These are phyloP conservation scores for Iguana delicatissima DNA, from an alignment of 2,797 vertebrate species.

Conservation along the genomic window DNA sequence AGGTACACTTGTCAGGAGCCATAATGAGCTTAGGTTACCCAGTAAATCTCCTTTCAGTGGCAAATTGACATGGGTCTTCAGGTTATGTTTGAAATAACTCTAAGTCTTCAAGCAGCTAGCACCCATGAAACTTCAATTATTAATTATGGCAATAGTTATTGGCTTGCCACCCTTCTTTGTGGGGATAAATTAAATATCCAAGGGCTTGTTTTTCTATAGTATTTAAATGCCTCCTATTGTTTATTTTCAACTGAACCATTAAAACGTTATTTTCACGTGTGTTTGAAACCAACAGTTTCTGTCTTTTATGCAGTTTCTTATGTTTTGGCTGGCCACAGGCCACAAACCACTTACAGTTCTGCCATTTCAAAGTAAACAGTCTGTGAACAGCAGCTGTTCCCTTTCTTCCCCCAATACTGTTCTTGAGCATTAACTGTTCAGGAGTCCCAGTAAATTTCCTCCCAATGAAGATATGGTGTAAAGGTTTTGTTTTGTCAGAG, in stretches of 20 bases:
- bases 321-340: conserved; percentile 12
- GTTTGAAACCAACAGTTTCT: rapidly evolving
- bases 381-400: not conserved
- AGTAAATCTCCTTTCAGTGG: not conserved
- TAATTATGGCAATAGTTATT: conserved; percentile 41
- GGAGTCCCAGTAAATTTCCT: conserved; percentile 22
- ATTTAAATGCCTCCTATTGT: conserved; percentile 47
- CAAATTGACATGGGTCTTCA: too few species aligned
- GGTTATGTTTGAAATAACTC: not conserved
- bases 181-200: conserved; percentile 48
- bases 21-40: not conserved
- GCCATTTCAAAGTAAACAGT: conserved; percentile 26
- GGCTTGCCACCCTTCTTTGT: not conserved
- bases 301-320: not conserved
- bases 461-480: conserved; percentile 24
- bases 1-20: not conserved
- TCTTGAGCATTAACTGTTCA: conserved; percentile 7
- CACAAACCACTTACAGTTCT: conserved; percentile 10
- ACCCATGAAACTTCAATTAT: conserved; percentile 44
- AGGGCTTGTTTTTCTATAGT: not conserved
- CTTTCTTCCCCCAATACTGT: not conserved
- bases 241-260: conserved; percentile 10
- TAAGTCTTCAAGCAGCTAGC: conserved; percentile 53
- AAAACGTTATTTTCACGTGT: not conserved
- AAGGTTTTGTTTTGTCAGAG: not conserved